Evolutionary conservation across 1,140 invertebrate species (phyloP).

Genomic region (Lucilia sericata): DNA sequence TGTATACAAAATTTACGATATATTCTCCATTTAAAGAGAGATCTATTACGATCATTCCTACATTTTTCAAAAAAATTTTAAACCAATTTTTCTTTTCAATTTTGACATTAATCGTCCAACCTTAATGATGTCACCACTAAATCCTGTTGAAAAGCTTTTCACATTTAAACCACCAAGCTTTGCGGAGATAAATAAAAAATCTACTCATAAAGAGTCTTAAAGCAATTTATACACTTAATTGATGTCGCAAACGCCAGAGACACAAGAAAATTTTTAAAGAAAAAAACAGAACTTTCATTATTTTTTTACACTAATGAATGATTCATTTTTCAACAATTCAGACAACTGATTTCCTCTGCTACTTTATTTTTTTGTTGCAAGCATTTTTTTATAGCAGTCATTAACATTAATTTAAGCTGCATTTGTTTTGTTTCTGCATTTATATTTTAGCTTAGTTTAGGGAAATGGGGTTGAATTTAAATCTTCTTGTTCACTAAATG

Average conservation of each 20-base stretch:
- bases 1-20: too few relatives aligned
- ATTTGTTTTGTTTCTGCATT: not conserved
- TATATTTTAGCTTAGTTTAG: not conserved
- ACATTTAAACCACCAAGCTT: not conserved
- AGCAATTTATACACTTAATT: conserved; percentile 11
- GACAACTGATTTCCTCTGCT: conserved; percentile 4
- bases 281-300: not conserved
- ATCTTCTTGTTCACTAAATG: not conserved
- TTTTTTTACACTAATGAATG: conserved; percentile 5
- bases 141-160: too few relatives aligned
- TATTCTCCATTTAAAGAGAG: too few relatives aligned
- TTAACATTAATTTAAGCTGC: conserved; percentile 36
- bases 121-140: too few relatives aligned
- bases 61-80: too few relatives aligned
- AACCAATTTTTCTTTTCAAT: too few relatives aligned
- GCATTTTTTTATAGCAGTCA: conserved; percentile 26
- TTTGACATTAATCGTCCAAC: too few relatives aligned
- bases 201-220: not conserved
- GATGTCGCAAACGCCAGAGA: not conserved
- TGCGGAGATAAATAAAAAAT: not conserved
- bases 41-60: too few relatives aligned
- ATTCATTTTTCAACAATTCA: conserved; percentile 8
- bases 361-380: not conserved
- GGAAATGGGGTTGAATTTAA: not conserved
- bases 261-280: not conserved